These are phyloP conservation scores for Heteromormyrus szaboi DNA, from an alignment of 2,797 vertebrate species.

Conservation along the genomic window DNA sequence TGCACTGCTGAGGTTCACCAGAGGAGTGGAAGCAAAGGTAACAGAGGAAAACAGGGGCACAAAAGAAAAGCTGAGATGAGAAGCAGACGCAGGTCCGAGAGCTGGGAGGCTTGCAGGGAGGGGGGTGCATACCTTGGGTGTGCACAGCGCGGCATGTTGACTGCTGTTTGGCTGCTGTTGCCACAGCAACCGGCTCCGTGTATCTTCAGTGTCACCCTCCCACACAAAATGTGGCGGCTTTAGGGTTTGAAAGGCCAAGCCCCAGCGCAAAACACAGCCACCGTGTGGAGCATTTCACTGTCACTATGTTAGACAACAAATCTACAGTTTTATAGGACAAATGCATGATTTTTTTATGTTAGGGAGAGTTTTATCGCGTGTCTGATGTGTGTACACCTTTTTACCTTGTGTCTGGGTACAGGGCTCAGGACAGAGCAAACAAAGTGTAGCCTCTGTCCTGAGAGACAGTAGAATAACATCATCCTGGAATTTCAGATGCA, in stretches of 20 bases:
- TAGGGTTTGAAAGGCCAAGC: conserved; percentile 35
- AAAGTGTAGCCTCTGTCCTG: not conserved
- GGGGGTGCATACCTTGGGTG: conserved; percentile 23
- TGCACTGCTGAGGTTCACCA: not conserved
- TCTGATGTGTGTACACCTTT: not conserved
- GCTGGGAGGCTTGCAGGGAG: conserved; percentile 2
- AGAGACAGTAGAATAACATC: not conserved
- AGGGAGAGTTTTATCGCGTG: not conserved
- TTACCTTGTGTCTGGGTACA: no score
- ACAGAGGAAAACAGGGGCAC: not conserved
- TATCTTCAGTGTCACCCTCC: conserved; percentile 30
- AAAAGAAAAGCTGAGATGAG: not conserved
- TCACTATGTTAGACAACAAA: not conserved
- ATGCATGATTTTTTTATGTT: not conserved
- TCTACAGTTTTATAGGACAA: not conserved
- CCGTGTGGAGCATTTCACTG: not conserved
- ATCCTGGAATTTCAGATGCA: not conserved
- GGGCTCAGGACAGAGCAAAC: not conserved
- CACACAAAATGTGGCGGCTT: conserved; percentile 38
- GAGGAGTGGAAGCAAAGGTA: not conserved
- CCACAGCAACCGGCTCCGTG: conserved; percentile 47
- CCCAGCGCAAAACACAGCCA: not conserved
- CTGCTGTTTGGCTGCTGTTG: conserved; percentile 53
- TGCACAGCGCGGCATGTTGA: conserved; percentile 39
- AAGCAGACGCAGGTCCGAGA: not conserved